Conservation (phyloP, 2,113 vertebrate genomes). For the Pomatostomus ruficeps region DNA sequence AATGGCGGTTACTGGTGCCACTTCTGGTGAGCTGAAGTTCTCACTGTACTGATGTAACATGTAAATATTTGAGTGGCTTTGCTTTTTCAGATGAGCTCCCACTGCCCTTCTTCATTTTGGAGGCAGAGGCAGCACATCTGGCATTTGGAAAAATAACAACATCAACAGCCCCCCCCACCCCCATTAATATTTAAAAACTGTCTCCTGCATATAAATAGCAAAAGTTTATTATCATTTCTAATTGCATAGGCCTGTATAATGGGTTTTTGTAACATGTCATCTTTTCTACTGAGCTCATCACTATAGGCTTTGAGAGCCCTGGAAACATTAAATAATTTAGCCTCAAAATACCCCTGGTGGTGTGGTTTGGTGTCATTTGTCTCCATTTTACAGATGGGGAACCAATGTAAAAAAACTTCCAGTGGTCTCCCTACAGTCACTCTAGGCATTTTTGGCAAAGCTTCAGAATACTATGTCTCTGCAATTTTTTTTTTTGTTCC, state of each 20-base stretch:
- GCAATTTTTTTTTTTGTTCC: neutral
- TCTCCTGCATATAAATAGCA: neutral
- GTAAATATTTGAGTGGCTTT: slow-evolving; percentile 68
- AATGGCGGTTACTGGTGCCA: neutral
- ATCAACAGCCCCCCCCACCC: neutral
- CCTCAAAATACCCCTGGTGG: slow-evolving; percentile 11
- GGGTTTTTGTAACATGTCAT: neutral
- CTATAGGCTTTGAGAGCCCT: neutral
- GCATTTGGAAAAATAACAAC: neutral
- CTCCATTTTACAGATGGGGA: slow-evolving; percentile 32
- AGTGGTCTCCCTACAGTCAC: neutral
- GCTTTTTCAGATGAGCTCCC: slow-evolving; percentile 46
- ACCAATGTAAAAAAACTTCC: neutral
- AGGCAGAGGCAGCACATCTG: slow-evolving; percentile 44
- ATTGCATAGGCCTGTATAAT: slow-evolving; percentile 18
- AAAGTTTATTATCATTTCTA: slow-evolving; percentile 36
- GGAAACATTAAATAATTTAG: slow-evolving; percentile 41
- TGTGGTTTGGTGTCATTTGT: neutral
- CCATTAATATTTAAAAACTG: slow-evolving; percentile 63
- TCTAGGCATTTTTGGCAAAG: neutral
- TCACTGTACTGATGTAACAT: slow-evolving; percentile 28
- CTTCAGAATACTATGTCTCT: neutral
- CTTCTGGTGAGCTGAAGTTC: slow-evolving; percentile 45
- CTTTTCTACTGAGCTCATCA: neutral
- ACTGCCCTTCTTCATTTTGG: slow-evolving; percentile 20